Evolutionary conservation across 2,113 vertebrate genomes (phyloP).

Genomic region (Pluvialis apricaria): DNA sequence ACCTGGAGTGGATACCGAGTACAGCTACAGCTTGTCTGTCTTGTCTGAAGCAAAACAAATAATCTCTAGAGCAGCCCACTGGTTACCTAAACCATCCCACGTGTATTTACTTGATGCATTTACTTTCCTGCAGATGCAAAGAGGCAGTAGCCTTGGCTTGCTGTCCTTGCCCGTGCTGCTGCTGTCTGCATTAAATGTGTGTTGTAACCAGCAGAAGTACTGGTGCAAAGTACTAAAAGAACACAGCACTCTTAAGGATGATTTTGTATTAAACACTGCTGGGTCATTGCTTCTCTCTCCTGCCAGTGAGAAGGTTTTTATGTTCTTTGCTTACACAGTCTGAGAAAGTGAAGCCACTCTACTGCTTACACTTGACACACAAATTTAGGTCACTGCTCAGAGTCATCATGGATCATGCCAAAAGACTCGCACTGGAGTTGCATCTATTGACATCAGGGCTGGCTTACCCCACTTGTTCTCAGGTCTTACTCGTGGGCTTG

Average conservation of each 20-base stretch:
- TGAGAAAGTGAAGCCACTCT: neutral
- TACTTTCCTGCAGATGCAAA: neutral
- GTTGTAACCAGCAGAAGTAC: neutral
- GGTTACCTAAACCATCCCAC: neutral
- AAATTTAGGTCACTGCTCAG: slow-evolving; percentile 5
- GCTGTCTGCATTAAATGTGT: neutral
- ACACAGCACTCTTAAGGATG: neutral
- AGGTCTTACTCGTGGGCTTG: neutral
- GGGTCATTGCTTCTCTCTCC: neutral
- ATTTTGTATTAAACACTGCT: neutral
- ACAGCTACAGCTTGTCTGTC: neutral
- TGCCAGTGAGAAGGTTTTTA: neutral
- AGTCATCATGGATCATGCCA: neutral
- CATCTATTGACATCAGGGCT: neutral
- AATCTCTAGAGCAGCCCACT: neutral
- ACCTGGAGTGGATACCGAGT: neutral
- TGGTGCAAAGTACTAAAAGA: neutral
- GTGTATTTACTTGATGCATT: neutral
- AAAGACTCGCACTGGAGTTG: neutral
- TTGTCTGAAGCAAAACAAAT: neutral
- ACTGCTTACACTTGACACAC: neutral
- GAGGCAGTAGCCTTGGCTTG: neutral
- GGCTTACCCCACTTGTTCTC: neutral
- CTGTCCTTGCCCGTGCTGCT: neutral
- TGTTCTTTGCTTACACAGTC: neutral